These are phyloP conservation scores for Uropetala carovei DNA, from an alignment of 2,888 invertebrate species.

Conservation along the genomic window DNA sequence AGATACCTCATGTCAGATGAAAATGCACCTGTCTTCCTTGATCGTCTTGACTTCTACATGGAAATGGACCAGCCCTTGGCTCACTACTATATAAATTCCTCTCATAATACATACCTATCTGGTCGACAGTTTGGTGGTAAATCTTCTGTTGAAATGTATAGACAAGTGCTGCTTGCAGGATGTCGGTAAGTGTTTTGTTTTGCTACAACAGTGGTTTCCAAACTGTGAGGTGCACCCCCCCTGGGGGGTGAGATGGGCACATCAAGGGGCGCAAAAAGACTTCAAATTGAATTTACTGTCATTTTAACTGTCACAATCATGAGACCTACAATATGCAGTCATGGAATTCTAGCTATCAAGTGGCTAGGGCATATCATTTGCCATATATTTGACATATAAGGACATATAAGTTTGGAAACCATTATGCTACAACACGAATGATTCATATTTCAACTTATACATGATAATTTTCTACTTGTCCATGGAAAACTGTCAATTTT, in stretches of 20 bases:
- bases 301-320: too few species aligned
- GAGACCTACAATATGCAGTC: too few species aligned
- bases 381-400: too few species aligned
- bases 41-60: slow-evolving; percentile 97
- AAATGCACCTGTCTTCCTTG: slow-evolving; percentile 99
- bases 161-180: slow-evolving; percentile 96
- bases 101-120: slow-evolving; percentile 95
- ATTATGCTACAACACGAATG: not conserved
- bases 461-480: not conserved
- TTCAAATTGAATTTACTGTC: too few species aligned
- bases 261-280: too few species aligned
- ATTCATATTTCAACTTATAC: not conserved
- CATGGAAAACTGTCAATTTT: not conserved
- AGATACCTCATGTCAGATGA: slow-evolving; percentile 99
- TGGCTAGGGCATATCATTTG: too few species aligned
- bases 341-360: too few species aligned
- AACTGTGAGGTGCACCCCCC: too few species aligned
- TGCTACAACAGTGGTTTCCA: not conserved
- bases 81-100: slow-evolving; percentile 99
- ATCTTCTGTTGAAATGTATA: slow-evolving; percentile 99
- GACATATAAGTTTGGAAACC: too few species aligned
- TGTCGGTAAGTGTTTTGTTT: slow-evolving; percentile 94
- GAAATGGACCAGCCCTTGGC: slow-evolving; percentile 99
- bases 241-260: too few species aligned
- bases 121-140: slow-evolving; percentile 99